Conservation (phyloP, 2,888 invertebrate genomes). For the Ptilodon capucinus region DNA sequence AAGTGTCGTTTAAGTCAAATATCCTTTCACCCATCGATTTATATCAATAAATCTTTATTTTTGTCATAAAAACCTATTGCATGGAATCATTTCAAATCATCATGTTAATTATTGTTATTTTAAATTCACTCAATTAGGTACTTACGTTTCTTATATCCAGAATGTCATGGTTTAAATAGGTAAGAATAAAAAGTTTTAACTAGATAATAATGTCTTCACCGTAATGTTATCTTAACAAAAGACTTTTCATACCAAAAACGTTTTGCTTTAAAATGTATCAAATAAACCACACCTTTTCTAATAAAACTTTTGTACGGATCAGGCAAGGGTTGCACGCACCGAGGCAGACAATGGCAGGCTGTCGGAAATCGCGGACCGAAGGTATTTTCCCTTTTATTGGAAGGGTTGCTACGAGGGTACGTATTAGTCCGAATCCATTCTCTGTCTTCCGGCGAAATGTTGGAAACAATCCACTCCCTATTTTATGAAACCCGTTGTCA, state of each 20-base stretch:
- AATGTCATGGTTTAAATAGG: too few relatives aligned
- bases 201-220: too few relatives aligned
- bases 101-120: too few relatives aligned
- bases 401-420: constrained; percentile 63
- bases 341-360: constrained; percentile 68
- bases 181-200: too few relatives aligned
- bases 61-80: too few relatives aligned
- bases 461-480: constrained; percentile 68
- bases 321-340: constrained; percentile 69
- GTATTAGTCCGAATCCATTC: constrained; percentile 75
- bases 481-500: constrained; percentile 62
- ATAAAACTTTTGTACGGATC: constrained; percentile 59
- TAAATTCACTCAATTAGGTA: too few relatives aligned
- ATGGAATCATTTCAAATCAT: too few relatives aligned
- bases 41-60: too few relatives aligned
- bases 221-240: background rate
- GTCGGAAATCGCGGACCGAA: constrained; percentile 68
- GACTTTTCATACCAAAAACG: constrained; percentile 2
- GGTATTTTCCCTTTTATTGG: constrained; percentile 72
- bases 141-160: too few relatives aligned
- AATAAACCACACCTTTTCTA: constrained; percentile 56
- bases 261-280: constrained; percentile 35
- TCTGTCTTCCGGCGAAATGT: constrained; percentile 66
- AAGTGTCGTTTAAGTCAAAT: too few relatives aligned
- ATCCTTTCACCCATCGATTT: too few relatives aligned